phyloP scores from a whole-genome alignment of 2,888 invertebrate genomes.

The Nasonovia ribisnigri region DNA sequence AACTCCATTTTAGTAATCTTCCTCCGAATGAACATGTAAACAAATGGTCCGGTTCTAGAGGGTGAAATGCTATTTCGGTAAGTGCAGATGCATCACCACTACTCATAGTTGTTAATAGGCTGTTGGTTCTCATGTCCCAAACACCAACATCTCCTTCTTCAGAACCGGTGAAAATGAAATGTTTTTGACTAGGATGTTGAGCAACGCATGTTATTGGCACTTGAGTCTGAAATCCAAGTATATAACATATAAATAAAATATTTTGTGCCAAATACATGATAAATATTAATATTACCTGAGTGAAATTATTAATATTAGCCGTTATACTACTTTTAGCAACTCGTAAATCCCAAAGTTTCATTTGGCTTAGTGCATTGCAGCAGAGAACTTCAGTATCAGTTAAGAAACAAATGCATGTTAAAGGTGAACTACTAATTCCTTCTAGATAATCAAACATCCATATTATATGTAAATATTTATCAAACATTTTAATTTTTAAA shows the following conservation, averaged over 20 bases:
- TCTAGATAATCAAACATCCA: conserved; percentile 43
- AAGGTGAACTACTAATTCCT: conserved; percentile 73
- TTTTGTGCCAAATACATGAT: neutral
- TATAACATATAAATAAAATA: neutral
- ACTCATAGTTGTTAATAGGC: conserved; percentile 34
- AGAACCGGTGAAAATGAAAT: conserved; percentile 86
- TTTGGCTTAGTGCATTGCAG: conserved; percentile 88
- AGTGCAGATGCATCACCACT: conserved; percentile 72
- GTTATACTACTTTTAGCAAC: conserved; percentile 29
- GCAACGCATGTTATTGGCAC: conserved; percentile 81
- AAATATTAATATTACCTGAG: conserved; percentile 47
- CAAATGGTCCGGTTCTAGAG: conserved; percentile 85
- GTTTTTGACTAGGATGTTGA: conserved; percentile 89
- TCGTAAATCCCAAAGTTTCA: conserved; percentile 85
- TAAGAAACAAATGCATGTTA: conserved; percentile 79
- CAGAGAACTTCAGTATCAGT: conserved; percentile 83
- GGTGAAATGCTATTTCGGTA: conserved; percentile 90
- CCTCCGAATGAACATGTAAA: conserved; percentile 86
- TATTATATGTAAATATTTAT: neutral
- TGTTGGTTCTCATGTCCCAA: conserved; percentile 85
- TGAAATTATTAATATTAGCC: conserved; percentile 41
- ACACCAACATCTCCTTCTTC: conserved; percentile 89
- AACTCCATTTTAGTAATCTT: conserved; percentile 91
- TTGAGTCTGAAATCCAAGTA: conserved; percentile 71
- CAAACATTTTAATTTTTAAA: neutral